Conservation (phyloP, 2,888 invertebrate genomes). For the Chymomyza caudatula region DNA sequence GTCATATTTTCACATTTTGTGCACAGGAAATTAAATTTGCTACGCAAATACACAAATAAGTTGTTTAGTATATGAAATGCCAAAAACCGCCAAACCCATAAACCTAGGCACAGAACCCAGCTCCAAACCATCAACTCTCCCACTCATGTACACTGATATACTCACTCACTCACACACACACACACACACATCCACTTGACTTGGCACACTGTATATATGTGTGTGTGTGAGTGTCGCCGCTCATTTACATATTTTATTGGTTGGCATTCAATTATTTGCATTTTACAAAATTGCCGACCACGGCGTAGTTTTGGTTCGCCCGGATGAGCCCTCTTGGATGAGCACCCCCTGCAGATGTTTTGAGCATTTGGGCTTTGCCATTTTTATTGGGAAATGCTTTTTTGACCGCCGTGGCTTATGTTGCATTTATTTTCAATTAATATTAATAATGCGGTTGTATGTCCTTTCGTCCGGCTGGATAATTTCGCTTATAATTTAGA, state of each 20-base stretch:
- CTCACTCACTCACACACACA: not conserved
- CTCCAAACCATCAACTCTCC: constrained; percentile 1
- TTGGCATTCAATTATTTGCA: constrained; percentile 75
- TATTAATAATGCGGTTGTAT: constrained; percentile 60
- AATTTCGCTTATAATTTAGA: constrained; percentile 26
- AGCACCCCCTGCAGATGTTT: not conserved
- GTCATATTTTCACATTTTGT: constrained; percentile 34
- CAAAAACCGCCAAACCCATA: constrained; percentile 15
- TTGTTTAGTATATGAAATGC: constrained; percentile 52
- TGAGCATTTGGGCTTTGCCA: not conserved
- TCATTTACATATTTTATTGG: constrained; percentile 76
- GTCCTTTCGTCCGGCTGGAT: not conserved
- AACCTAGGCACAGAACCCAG: not conserved
- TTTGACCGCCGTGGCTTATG: constrained; percentile 56
- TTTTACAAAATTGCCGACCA: constrained; percentile 54
- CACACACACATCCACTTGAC: not conserved
- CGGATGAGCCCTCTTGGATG: not conserved
- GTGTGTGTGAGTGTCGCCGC: constrained; percentile 37
- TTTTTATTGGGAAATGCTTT: constrained; percentile 17
- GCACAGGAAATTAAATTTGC: constrained; percentile 69
- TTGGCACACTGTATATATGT: constrained; percentile 13
- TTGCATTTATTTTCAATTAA: constrained; percentile 71
- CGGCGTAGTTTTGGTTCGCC: not conserved
- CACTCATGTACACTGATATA: not conserved
- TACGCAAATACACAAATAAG: constrained; percentile 64